Evolutionary conservation across 2,888 invertebrate genomes (phyloP).

Genomic region (Cephonodes hylas): DNA sequence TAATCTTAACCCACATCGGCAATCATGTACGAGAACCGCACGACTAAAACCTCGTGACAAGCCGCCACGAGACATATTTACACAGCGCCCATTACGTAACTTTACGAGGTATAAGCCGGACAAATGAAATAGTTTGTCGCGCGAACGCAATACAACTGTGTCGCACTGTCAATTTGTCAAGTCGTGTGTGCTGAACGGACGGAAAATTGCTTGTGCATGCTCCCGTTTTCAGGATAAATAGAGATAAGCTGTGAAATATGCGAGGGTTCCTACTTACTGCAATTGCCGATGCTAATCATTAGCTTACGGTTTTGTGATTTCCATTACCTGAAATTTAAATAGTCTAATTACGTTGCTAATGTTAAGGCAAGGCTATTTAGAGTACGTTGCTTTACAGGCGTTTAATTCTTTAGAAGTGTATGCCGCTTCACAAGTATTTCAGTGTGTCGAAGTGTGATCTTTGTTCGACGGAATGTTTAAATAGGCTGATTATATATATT

Average conservation of each 20-base stretch:
- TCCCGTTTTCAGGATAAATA: constrained; percentile 5
- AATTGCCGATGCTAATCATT: neutral
- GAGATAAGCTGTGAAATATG: neutral
- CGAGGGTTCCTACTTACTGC: neutral
- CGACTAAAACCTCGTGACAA: neutral
- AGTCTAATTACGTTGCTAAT: too few species aligned
- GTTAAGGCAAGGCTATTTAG: too few species aligned
- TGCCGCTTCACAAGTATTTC: too few species aligned
- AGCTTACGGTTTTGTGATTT: neutral
- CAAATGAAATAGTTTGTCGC: constrained; percentile 58
- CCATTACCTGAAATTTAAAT: too few species aligned
- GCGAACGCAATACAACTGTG: constrained; percentile 38
- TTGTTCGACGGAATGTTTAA: too few species aligned
- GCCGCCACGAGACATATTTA: constrained; percentile 28
- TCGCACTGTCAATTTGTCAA: constrained; percentile 52
- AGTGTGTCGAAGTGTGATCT: too few species aligned
- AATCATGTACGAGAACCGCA: neutral
- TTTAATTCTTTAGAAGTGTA: too few species aligned
- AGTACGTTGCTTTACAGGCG: too few species aligned
- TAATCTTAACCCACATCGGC: neutral
- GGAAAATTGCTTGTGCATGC: constrained; percentile 11
- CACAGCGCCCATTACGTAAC: constrained; percentile 39
- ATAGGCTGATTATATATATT: too few species aligned
- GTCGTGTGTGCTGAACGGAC: constrained; percentile 31
- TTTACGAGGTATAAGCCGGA: constrained; percentile 54